These are phyloP conservation scores for Crotalus helleri DNA, from an alignment of 2,113 vertebrate genomes.

Conservation along the genomic window DNA sequence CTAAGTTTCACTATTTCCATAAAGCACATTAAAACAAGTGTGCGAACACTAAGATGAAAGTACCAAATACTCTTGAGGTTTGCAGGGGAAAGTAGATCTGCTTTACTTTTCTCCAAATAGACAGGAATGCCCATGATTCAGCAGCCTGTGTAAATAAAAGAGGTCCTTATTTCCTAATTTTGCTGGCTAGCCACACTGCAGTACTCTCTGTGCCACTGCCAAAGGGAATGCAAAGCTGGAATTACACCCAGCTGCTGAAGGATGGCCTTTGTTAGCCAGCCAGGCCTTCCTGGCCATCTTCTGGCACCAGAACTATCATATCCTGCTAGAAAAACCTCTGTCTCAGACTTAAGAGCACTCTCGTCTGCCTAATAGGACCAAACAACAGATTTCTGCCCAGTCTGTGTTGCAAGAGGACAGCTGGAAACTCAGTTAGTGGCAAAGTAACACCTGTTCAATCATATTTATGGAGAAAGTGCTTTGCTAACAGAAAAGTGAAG, in stretches of 20 bases:
- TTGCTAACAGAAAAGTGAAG: conserved; percentile 65
- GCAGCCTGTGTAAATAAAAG: conserved; percentile 99
- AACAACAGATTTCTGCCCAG: conserved; percentile 78
- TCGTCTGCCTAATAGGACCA: conserved; percentile 74
- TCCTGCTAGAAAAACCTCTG: conserved; percentile 95
- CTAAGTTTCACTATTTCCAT: conserved; percentile 80
- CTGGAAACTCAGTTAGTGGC: conserved; percentile 81
- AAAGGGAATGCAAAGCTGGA: conserved; percentile 96
- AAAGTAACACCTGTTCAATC: conserved; percentile 79
- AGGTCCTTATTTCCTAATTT: conserved; percentile 96
- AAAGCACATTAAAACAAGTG: conserved; percentile 89
- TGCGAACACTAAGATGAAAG: conserved; percentile 97
- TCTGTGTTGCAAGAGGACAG: conserved; percentile 74
- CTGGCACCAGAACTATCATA: conserved; percentile 84
- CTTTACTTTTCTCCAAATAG: conserved; percentile 91
- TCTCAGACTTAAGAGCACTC: conserved; percentile 82
- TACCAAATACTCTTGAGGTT: conserved; percentile 77
- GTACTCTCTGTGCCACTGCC: conserved; percentile 93
- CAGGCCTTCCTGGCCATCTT: conserved; percentile 97
- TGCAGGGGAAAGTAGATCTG: conserved; percentile 79
- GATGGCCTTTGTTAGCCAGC: conserved; percentile 98
- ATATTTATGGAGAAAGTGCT: conserved; percentile 74
- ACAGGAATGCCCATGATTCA: conserved; percentile 96
- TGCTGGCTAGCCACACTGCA: conserved; percentile 88
- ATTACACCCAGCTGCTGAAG: conserved; percentile 98